Conservation (phyloP, 2,888 invertebrate species). For the Odontothrips loti region DNA sequence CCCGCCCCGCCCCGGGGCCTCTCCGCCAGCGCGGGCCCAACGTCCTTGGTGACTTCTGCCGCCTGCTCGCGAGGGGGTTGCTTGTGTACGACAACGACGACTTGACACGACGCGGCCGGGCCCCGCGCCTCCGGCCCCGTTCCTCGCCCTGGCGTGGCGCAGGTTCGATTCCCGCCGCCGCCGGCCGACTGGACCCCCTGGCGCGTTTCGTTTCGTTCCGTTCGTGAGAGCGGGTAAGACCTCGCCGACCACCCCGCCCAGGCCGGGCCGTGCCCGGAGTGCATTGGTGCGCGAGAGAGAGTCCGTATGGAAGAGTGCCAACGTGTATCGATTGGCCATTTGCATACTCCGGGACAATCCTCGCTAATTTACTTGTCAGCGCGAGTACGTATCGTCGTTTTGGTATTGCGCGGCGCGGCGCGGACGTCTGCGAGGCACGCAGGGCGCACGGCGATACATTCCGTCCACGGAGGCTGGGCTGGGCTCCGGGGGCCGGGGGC, state of each 20-base stretch:
- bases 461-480: no score
- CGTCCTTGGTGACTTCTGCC: background rate
- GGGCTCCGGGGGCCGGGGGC: no score
- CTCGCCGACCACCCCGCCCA: no score
- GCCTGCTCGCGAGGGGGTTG: background rate
- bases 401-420: background rate
- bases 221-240: no score
- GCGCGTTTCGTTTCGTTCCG: no score
- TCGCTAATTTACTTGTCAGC: slow-evolving; percentile 17
- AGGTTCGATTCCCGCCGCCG: background rate
- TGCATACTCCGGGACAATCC: background rate
- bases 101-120: background rate
- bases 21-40: no score
- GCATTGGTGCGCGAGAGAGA: background rate
- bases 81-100: background rate
- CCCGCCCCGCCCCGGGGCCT: background rate
- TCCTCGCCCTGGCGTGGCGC: background rate
- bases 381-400: background rate
- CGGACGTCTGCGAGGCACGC: background rate
- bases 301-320: background rate
- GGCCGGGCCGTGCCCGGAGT: background rate
- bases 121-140: background rate
- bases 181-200: background rate
- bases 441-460: background rate
- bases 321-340: background rate